Base-by-base conservation (phyloP, 2,113 vertebrate genomes). In the Perccottus glenii region DNA sequence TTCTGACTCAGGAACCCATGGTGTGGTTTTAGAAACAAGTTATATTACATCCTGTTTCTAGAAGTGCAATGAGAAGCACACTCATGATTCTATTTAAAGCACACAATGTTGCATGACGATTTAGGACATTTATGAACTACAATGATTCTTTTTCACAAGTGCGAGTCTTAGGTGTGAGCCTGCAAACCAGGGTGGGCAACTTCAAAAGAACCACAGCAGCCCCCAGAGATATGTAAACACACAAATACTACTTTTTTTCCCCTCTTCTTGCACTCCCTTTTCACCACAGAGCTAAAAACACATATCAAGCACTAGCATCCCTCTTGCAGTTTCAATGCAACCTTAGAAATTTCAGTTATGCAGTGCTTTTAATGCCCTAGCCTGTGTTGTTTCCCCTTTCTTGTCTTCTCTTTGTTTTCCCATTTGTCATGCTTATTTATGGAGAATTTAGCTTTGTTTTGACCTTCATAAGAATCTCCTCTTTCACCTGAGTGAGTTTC, bases 351-450 rank as follows among this genome's bases (percentile, higher is more conserved):
- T 84, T 88, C 77, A 90, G 89, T 89, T 90, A 89, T 61, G 51
- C 67, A 68, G 58, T 44, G 60, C 75, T 83, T 87, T 89, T 15
- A 80, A 81, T 47, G 60, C 60, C 78, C 66, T 60, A 38, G 64
- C 82, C 74, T 75, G 64, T 61, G 70, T 56, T 67, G 55, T 67
- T 73, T 69, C 48, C 57, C 46, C 35, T 45, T 78, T 63, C 61
- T 76, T 78, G 60, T 59, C 53, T 60, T 60, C 42, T 33, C 45
- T 70, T 83, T 82, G 68, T 86, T 84, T 75, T 52, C 67, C 55
- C 80, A 86, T 90, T 90, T 81, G 82, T 81, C 82, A 53, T 70
- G 77, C 83, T 89, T 89, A 86, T 90, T 90, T 89, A 75, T 70
- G 72, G 69, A 68, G 58, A 32, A 60, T 84, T 75, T 86, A 73